Evolutionary conservation across 2,113 vertebrate species (phyloP).

Genomic region (Porphyrio hochstetteri): DNA sequence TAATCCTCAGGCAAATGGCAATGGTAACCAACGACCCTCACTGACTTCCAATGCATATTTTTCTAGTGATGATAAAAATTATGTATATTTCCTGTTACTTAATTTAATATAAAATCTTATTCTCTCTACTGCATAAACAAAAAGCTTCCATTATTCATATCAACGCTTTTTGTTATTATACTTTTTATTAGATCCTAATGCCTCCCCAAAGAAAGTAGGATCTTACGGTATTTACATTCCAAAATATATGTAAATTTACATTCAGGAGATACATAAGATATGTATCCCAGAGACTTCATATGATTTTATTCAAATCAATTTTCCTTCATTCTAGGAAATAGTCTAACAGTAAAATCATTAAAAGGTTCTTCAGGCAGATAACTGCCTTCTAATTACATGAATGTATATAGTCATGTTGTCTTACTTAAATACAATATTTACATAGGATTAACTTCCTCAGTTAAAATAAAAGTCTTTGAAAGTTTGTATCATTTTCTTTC

Average conservation of each 20-base stretch:
- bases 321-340: background rate
- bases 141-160: background rate
- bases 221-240: background rate
- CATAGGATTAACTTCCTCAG: background rate
- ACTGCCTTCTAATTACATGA: background rate
- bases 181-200: background rate
- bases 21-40: conserved; percentile 14
- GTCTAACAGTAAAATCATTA: background rate
- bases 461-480: background rate
- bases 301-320: background rate
- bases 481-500: background rate
- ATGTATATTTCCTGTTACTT: conserved; percentile 11
- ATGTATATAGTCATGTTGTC: background rate
- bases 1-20: conserved; percentile 53
- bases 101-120: background rate
- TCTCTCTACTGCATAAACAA: background rate
- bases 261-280: background rate
- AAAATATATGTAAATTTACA: background rate
- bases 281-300: background rate
- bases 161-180: background rate
- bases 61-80: conserved; percentile 6
- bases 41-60: conserved; percentile 41
- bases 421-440: background rate
- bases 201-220: background rate
- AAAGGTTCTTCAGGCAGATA: background rate